phyloP scores from a whole-genome alignment of 2,113 vertebrate genomes.

The Protobothrops mucrosquamatus region DNA sequence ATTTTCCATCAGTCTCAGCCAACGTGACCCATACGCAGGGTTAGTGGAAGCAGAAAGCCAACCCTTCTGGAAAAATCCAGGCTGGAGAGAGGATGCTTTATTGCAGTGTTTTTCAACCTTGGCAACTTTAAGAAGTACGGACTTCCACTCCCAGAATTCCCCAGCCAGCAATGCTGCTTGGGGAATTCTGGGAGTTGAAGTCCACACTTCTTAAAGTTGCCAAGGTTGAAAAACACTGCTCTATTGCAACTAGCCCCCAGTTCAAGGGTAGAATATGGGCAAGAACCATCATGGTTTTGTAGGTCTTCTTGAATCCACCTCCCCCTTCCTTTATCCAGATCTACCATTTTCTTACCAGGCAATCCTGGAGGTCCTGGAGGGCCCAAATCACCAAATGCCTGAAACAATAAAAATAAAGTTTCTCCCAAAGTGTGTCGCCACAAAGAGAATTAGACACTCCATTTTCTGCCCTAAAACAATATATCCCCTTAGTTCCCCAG shows the following conservation, averaged over 20 bases:
- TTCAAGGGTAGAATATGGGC: neutral
- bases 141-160: no score
- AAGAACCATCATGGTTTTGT: neutral
- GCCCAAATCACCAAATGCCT: conserved; percentile 54
- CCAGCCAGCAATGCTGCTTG: neutral
- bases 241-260: neutral
- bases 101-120: neutral
- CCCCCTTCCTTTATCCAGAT: fast-evolving
- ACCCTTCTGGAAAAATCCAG: neutral
- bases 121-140: no score
- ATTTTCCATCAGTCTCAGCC: neutral
- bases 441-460: no score
- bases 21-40: neutral
- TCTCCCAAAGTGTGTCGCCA: neutral
- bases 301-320: neutral
- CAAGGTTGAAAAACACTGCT: neutral
- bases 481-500: neutral
- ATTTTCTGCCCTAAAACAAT: neutral
- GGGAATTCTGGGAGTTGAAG: neutral
- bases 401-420: neutral
- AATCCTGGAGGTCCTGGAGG: conserved; percentile 54
- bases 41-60: neutral
- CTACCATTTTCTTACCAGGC: conserved; percentile 53
- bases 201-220: neutral
- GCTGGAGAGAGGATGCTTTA: neutral